A percentile compares a stretch with the other conserved stretches of the same genome.
Conservation (phyloP, 2,113 vertebrate genomes). For the Archocentrus centrarchus region DNA sequence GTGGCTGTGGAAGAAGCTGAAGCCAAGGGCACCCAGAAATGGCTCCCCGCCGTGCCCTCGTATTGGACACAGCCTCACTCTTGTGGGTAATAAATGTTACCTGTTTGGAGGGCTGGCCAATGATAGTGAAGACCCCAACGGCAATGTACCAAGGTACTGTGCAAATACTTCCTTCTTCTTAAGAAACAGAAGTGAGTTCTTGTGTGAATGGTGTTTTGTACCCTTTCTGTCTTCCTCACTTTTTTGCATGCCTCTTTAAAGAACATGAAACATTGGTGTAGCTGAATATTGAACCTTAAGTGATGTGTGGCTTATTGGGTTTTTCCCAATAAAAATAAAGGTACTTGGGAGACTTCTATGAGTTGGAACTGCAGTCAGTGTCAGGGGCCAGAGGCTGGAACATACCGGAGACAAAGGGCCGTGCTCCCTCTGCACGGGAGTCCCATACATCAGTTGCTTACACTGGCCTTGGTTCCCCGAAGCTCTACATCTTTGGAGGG, state of each 20-base stretch:
- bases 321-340: constrained; percentile 65
- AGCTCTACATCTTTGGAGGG: constrained; percentile 95
- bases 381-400: constrained; percentile 94
- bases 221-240: neutral
- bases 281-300: neutral
- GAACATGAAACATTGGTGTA: no score
- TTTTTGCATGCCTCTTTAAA: neutral
- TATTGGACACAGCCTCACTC: constrained; percentile 91
- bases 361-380: constrained; percentile 91
- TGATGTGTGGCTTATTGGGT: neutral
- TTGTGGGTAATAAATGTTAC: constrained; percentile 91
- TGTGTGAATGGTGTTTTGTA: neutral
- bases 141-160: constrained; percentile 91
- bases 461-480: constrained; percentile 85
- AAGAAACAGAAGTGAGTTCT: neutral
- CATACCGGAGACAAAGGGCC: constrained; percentile 89
- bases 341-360: constrained; percentile 95
- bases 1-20: constrained; percentile 98
- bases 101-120: constrained; percentile 93
- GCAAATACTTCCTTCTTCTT: neutral
- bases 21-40: constrained; percentile 88
- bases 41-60: constrained; percentile 87
- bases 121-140: constrained; percentile 93
- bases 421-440: constrained; percentile 89
- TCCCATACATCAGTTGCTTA: constrained; percentile 92